These are phyloP conservation scores for Halocynthia aurantium DNA, from an alignment of 23 tunicate species.

Conservation along the genomic window DNA sequence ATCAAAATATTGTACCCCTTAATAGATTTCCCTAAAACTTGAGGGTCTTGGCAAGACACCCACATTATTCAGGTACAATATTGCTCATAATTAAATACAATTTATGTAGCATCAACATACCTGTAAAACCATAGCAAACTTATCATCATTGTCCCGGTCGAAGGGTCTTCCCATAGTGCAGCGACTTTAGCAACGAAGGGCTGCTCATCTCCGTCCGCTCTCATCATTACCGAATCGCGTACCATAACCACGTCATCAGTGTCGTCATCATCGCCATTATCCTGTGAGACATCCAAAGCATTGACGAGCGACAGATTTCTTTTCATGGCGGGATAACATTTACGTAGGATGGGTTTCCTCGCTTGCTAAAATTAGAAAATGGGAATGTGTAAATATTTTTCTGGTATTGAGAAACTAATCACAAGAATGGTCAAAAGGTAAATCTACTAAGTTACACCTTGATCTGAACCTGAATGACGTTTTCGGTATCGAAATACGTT, in stretches of 20 bases:
- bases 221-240: conserved; percentile 69
- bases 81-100: too few species aligned
- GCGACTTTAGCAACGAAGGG: conserved; percentile 75
- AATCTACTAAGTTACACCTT: too few species aligned
- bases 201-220: conserved; percentile 53
- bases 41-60: too few species aligned
- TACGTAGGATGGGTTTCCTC: conserved; percentile 48
- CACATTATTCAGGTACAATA: too few species aligned
- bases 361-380: conserved; percentile 28
- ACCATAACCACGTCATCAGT: conserved; percentile 54
- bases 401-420: too few species aligned
- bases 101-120: conserved; percentile 6
- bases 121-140: conserved; percentile 90
- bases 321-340: conserved; percentile 75
- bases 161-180: conserved; percentile 61
- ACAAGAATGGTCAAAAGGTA: too few species aligned
- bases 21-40: too few species aligned
- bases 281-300: not conserved
- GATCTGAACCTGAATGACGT: too few species aligned
- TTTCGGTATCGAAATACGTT: too few species aligned
- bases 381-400: not conserved
- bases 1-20: too few species aligned
- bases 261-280: conserved; percentile 7
- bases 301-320: not conserved
- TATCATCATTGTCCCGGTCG: conserved; percentile 59